Conservation (phyloP, 2,113 vertebrate genomes). For the Rhinogobius similis region DNA sequence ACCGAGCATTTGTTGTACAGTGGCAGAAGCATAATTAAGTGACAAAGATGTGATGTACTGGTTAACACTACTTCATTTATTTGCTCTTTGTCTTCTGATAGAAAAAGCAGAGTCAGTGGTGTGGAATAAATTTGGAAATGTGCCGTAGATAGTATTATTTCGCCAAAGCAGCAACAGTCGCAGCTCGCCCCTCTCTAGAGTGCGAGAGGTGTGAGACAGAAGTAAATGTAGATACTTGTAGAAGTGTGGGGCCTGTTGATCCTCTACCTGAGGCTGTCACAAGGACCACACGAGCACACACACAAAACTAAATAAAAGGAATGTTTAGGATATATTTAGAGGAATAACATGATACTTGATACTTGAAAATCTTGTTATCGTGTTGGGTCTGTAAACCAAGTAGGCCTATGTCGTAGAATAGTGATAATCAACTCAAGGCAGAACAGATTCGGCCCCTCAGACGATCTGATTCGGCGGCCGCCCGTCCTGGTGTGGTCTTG, state of each 20-base stretch:
- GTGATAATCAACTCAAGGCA: no score
- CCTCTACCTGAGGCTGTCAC: neutral
- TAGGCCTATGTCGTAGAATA: neutral
- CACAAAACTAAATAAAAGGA: neutral
- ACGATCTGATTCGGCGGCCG: no score
- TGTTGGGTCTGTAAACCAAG: neutral
- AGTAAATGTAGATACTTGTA: neutral
- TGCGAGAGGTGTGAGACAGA: neutral
- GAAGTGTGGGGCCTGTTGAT: neutral
- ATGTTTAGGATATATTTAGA: neutral
- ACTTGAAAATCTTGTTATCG: neutral
- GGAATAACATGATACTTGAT: neutral
- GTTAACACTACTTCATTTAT: constrained; percentile 4
- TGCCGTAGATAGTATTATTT: neutral
- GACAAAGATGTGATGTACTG: constrained; percentile 2
- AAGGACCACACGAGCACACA: neutral
- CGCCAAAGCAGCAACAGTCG: neutral
- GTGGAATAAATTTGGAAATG: neutral
- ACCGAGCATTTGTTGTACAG: neutral
- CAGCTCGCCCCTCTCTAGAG: neutral
- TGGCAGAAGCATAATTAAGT: neutral
- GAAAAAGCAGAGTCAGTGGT: neutral
- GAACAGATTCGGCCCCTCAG: no score
- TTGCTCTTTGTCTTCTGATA: neutral
- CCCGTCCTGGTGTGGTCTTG: no score